These are phyloP conservation scores for Cryptomyrus ogoouensis DNA, from an alignment of 2,113 vertebrate genomes.

Conservation along the genomic window DNA sequence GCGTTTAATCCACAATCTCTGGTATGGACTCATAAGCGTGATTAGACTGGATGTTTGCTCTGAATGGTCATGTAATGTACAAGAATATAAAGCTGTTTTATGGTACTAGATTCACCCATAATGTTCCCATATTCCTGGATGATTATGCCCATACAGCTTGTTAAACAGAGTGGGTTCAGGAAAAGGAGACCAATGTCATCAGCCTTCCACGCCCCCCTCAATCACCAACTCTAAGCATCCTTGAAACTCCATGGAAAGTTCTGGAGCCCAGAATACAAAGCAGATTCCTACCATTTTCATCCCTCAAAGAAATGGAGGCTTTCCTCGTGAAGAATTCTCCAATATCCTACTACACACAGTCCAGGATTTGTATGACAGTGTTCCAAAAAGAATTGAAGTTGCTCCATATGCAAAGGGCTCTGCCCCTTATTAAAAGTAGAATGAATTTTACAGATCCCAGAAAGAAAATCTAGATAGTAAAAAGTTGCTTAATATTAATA, in stretches of 20 bases:
- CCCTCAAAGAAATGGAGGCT: not conserved
- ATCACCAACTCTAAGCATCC: not conserved
- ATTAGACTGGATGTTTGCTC: not conserved
- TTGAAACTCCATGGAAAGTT: not conserved
- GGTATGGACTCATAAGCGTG: not conserved
- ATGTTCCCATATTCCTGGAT: not conserved
- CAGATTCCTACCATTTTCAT: not conserved
- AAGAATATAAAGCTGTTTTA: not conserved
- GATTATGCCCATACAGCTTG: not conserved
- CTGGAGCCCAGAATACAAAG: not conserved
- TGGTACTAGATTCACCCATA: not conserved
- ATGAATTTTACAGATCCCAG: not conserved
- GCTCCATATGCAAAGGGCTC: not conserved
- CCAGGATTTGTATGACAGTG: not conserved
- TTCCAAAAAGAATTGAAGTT: not conserved
- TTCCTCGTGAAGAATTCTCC: not conserved
- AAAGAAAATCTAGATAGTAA: not conserved
- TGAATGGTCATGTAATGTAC: not conserved
- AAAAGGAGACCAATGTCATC: not conserved
- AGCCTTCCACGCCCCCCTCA: not conserved
- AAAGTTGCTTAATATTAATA: not conserved
- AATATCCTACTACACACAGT: not conserved
- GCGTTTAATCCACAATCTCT: not conserved
- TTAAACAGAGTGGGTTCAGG: not conserved
- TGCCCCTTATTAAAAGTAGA: not conserved